A percentile compares a stretch with the other conserved stretches of the same genome.
Conservation (phyloP, 2,888 invertebrate genomes). For the Eucera pruinosa region DNA sequence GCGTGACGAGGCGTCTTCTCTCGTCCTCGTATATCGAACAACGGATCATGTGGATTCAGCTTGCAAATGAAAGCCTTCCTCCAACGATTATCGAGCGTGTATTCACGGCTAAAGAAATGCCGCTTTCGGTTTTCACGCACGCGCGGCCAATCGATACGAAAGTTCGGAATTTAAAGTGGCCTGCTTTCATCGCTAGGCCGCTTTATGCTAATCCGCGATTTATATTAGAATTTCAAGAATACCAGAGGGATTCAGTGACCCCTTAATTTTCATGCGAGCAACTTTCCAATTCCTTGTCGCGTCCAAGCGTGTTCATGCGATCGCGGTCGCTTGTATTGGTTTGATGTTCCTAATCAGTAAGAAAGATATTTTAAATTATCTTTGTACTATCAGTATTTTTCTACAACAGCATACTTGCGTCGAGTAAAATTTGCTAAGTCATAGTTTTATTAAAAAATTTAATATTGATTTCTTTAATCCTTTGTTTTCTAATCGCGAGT, state of each 20-base stretch:
- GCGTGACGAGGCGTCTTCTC: constrained; percentile 47
- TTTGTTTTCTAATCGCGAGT: too few species aligned
- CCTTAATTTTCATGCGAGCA: constrained; percentile 40
- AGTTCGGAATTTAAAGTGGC: constrained; percentile 29
- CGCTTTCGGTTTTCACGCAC: constrained; percentile 24
- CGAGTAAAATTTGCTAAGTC: too few species aligned
- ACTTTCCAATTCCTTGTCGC: constrained; percentile 44
- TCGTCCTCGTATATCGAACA: constrained; percentile 25
- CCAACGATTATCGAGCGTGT: neutral
- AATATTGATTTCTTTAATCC: too few species aligned
- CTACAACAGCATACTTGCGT: too few species aligned
- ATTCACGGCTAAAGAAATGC: neutral
- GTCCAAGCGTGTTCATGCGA: constrained; percentile 4
- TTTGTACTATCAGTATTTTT: too few species aligned
- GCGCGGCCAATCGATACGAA: constrained; percentile 3
- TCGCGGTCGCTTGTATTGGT: neutral
- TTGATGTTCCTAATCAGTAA: neutral
- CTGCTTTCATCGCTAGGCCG: constrained; percentile 28
- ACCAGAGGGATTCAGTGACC: constrained; percentile 57
- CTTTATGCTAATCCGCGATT: constrained; percentile 38
- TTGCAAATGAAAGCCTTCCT: constrained; percentile 26
- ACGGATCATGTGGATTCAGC: constrained; percentile 34
- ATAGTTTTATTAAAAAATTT: too few species aligned
- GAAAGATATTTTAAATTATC: neutral
- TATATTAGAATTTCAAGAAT: constrained; percentile 56